Conservation (phyloP, 2,113 vertebrate genomes). For the Cyanoderma ruficeps region DNA sequence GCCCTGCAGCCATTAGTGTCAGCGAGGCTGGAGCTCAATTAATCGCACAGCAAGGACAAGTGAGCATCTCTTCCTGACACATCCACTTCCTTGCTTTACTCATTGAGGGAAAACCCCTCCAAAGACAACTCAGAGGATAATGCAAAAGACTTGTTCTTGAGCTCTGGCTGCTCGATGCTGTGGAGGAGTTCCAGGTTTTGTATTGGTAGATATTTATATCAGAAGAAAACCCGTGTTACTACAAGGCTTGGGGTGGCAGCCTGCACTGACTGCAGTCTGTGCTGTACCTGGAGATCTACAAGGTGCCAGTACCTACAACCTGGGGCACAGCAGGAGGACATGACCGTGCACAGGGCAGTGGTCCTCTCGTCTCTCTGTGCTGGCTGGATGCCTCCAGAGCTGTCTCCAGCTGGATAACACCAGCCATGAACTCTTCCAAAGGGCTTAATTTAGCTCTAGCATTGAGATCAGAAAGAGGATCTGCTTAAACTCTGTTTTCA, state of each 20-base stretch:
- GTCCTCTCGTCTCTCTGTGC: neutral
- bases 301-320: neutral
- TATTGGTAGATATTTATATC: neutral
- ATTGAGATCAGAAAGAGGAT: neutral
- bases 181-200: neutral
- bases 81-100: neutral
- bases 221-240: neutral
- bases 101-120: neutral
- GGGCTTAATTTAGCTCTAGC: conserved; percentile 2
- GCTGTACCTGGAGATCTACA: neutral
- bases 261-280: neutral
- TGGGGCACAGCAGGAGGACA: fast-evolving
- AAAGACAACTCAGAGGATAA: neutral
- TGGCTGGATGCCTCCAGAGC: neutral
- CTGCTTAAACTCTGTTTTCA: neutral
- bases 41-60: neutral
- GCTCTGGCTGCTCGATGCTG: neutral
- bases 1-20: neutral
- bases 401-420: neutral
- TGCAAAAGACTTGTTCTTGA: neutral
- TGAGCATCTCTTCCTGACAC: neutral
- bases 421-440: neutral
- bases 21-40: neutral
- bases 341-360: no score
- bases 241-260: neutral